These are phyloP conservation scores for Ephydatia muelleri DNA, from an alignment of 37 sponge, comb jelly and placozoan species.

Conservation along the genomic window DNA sequence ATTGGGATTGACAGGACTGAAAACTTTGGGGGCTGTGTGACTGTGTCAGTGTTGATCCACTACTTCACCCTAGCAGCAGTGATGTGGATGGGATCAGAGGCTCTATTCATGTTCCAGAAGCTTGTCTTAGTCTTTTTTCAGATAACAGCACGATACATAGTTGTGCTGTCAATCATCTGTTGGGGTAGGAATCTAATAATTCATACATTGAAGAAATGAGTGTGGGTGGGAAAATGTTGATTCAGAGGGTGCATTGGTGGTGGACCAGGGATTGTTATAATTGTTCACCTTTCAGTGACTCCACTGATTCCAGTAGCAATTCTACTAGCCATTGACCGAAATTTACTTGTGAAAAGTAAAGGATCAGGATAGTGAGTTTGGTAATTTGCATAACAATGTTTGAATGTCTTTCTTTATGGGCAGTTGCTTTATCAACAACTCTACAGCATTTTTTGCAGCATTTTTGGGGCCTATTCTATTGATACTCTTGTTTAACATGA, in stretches of 20 bases:
- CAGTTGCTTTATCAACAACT: conserved; percentile 63
- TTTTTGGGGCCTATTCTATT: conserved; percentile 51
- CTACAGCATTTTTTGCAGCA: conserved; percentile 23
- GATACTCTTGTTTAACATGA: conserved; percentile 35
- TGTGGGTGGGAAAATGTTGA: too few species aligned
- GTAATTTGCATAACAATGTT: background rate
- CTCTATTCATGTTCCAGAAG: conserved; percentile 38
- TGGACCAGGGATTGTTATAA: too few species aligned
- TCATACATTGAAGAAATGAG: too few species aligned
- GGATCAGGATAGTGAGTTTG: background rate
- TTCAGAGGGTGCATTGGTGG: too few species aligned
- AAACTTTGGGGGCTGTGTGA: conserved; percentile 31
- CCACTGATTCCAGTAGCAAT: conserved; percentile 18
- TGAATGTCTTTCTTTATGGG: background rate
- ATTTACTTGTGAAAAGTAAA: background rate
- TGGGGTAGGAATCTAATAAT: conserved; percentile 29
- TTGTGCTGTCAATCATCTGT: conserved; percentile 26
- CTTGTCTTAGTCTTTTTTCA: conserved; percentile 40
- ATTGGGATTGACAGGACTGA: conserved; percentile 18
- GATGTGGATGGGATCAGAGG: conserved; percentile 40
- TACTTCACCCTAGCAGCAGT: conserved; percentile 36
- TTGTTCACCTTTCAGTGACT: conserved; percentile 1
- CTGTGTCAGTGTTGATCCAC: conserved; percentile 44
- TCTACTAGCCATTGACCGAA: background rate
- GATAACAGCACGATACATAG: conserved; percentile 13